Evolutionary conservation across 2,113 vertebrate species (phyloP).

Genomic region (Pitta sordida): DNA sequence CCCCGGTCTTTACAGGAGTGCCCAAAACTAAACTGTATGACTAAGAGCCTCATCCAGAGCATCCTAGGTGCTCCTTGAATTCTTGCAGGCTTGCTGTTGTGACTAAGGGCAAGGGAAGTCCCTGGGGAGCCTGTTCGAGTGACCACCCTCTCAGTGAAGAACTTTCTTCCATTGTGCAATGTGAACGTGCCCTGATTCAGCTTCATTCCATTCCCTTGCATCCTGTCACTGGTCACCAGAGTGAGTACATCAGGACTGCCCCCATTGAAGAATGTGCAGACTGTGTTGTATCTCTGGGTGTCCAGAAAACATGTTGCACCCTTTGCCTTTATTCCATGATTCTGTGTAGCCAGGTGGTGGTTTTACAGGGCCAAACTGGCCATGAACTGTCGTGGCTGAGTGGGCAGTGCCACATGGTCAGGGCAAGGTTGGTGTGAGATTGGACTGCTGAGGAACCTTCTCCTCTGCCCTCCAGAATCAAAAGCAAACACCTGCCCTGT

Average conservation of each 20-base stretch:
- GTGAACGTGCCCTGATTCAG: not conserved
- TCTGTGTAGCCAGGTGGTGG: rapidly evolving
- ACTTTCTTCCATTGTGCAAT: not conserved
- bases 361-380: not conserved
- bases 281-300: not conserved
- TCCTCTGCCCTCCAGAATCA: not conserved
- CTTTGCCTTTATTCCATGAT: not conserved
- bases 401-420: not conserved
- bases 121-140: not conserved
- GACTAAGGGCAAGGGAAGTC: not conserved
- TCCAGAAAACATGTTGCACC: not conserved
- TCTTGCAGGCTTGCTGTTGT: not conserved
- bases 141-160: not conserved
- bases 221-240: not conserved
- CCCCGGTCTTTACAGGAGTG: not conserved
- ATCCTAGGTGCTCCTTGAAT: not conserved
- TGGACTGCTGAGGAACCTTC: not conserved
- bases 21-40: not conserved
- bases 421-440: not conserved
- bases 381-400: not conserved
- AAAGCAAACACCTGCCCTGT: not conserved
- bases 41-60: not conserved
- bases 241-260: not conserved
- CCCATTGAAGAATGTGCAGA: not conserved
- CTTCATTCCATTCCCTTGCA: rapidly evolving